A percentile compares a stretch with the other conserved stretches of the same genome.
These are phyloP conservation scores for Caenorhabditis drosophilae DNA, from an alignment of 2,888 invertebrate genomes.

Conservation along the genomic window DNA sequence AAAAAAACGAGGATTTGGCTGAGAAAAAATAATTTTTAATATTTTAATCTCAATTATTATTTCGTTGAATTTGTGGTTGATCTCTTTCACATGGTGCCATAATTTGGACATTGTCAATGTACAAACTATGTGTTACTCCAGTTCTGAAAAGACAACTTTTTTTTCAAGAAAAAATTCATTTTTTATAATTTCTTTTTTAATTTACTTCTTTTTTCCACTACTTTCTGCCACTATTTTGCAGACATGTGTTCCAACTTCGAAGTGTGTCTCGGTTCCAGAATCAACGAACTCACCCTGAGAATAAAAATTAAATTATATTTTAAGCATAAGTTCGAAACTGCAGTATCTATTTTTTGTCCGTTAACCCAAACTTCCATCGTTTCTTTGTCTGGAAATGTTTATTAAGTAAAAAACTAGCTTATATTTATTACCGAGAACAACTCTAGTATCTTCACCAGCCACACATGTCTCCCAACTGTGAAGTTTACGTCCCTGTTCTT, in stretches of 20 bases:
- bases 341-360: slow-evolving; percentile 77
- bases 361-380: slow-evolving; percentile 81
- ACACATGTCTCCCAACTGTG: slow-evolving; percentile 78
- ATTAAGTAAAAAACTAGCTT: too few species aligned
- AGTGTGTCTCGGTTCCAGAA: slow-evolving; percentile 84
- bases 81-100: background rate
- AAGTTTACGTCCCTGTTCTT: slow-evolving; percentile 80
- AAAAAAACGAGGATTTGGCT: too few species aligned
- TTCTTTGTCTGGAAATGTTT: slow-evolving; percentile 77
- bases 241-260: slow-evolving; percentile 73
- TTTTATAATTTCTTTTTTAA: background rate
- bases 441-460: slow-evolving; percentile 72
- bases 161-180: background rate
- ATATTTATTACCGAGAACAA: slow-evolving; percentile 78
- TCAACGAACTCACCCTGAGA: slow-evolving; percentile 82
- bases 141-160: slow-evolving; percentile 66
- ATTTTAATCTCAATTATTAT: too few species aligned
- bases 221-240: slow-evolving; percentile 50
- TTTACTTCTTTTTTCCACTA: slow-evolving; percentile 53
- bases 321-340: too few species aligned
- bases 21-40: too few species aligned
- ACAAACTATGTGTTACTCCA: slow-evolving; percentile 72
- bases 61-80: background rate
- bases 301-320: too few species aligned
- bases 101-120: slow-evolving; percentile 43